Percentiles rank a stretch among this genome's conserved stretches.
These are phyloP conservation scores for Melikaiella ostensackeni DNA, from an alignment of 2,888 invertebrate genomes.

Conservation along the genomic window DNA sequence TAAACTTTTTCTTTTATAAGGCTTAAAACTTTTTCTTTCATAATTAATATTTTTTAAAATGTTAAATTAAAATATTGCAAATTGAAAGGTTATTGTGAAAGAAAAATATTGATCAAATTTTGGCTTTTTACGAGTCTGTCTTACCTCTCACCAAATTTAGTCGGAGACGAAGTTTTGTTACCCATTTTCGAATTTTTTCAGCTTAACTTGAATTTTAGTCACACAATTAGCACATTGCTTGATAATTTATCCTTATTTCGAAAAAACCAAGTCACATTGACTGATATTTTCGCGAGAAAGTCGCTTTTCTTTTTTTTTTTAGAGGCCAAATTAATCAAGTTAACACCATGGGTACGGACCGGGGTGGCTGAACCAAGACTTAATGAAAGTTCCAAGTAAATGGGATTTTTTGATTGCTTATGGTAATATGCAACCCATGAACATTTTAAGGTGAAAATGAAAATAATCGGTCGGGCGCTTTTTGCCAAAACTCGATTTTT, in stretches of 20 bases:
- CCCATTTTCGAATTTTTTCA: conserved; percentile 5
- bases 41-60: no score
- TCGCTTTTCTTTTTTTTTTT: conserved; percentile 3
- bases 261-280: neutral
- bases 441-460: no score
- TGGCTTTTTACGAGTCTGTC: neutral
- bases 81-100: neutral
- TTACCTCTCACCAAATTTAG: neutral
- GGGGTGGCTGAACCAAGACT: no score
- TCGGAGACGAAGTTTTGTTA: neutral
- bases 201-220: neutral
- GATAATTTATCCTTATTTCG: neutral
- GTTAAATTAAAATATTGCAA: neutral
- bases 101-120: neutral
- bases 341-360: neutral
- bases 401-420: no score
- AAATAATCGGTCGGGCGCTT: no score
- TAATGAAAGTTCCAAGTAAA: no score
- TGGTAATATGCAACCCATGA: no score
- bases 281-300: neutral
- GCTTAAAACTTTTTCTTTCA: no score
- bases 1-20: no score
- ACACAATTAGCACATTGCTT: neutral
- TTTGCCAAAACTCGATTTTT: no score
- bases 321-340: no score